A percentile compares a stretch with the other conserved stretches of the same genome.
phyloP scores from a whole-genome alignment of 1,140 invertebrate species.

The Tetraneura akinire region DNA sequence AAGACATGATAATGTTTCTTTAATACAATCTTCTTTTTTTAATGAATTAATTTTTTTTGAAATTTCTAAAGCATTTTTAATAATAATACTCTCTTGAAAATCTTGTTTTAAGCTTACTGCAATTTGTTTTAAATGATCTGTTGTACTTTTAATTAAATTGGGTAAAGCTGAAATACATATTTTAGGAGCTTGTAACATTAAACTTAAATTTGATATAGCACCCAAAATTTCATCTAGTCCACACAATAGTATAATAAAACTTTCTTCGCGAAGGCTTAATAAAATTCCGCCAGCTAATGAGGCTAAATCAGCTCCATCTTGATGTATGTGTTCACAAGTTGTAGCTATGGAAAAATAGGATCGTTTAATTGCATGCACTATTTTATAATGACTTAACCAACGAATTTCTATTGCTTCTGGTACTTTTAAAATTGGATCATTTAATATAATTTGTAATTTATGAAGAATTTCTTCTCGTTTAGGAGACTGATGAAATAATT shows the following conservation, averaged over 20 bases:
- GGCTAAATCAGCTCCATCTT: conserved; percentile 6
- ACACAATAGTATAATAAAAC: background rate
- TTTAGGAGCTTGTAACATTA: background rate
- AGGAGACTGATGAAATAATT: background rate
- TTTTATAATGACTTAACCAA: conserved; percentile 2
- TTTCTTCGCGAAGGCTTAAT: conserved; percentile 20
- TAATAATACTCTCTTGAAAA: background rate
- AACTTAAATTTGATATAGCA: conserved; percentile 35
- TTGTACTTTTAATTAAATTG: conserved; percentile 29
- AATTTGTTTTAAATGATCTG: no score
- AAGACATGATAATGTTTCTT: background rate
- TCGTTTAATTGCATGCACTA: background rate
- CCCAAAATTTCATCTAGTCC: conserved; percentile 2
- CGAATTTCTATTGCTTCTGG: conserved; percentile 9
- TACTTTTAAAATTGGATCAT: conserved; percentile 1
- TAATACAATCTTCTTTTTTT: background rate
- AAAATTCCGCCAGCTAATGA: background rate
- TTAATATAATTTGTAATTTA: background rate
- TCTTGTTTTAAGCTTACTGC: conserved; percentile 22
- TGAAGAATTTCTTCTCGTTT: conserved; percentile 21
- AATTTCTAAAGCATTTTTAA: conserved; percentile 3
- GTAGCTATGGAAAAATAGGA: conserved; percentile 17
- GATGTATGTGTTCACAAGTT: conserved; percentile 20
- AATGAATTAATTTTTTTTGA: conserved; percentile 6
- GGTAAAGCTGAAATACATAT: conserved; percentile 19